Evolutionary conservation across 2,113 vertebrate genomes (phyloP).

Genomic region (Alligator mississippiensis): DNA sequence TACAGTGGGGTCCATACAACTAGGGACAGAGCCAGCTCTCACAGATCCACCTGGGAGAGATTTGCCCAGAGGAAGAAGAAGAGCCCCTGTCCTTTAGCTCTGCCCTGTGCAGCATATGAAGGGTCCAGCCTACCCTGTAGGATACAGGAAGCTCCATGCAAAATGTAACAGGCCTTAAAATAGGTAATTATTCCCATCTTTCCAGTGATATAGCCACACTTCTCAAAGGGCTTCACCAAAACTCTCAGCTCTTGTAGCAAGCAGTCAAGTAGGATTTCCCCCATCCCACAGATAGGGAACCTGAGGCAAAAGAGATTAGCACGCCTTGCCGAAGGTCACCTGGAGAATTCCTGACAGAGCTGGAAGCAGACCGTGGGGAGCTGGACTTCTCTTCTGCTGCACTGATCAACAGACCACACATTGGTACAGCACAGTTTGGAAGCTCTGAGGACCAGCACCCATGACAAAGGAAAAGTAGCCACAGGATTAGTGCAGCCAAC

Average conservation of each 20-base stretch:
- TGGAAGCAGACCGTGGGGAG: background rate
- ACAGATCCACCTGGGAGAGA: background rate
- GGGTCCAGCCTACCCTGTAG: slow-evolving; percentile 33
- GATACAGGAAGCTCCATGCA: slow-evolving; percentile 37
- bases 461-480: background rate
- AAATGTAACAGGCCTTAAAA: background rate
- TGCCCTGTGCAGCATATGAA: slow-evolving; percentile 43
- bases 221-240: background rate
- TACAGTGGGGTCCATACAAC: background rate
- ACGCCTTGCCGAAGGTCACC: background rate
- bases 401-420: background rate
- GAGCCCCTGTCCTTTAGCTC: slow-evolving; percentile 60
- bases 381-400: background rate
- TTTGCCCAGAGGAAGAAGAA: background rate
- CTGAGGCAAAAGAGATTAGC: background rate
- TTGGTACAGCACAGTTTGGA: background rate
- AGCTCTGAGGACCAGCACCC: background rate
- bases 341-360: background rate
- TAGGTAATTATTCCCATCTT: background rate
- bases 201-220: background rate
- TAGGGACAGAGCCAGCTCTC: background rate
- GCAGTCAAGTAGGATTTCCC: background rate
- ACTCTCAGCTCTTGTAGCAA: background rate
- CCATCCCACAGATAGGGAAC: background rate
- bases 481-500: background rate